A percentile compares a stretch with the other conserved stretches of the same genome.
phyloP scores from a whole-genome alignment of 2,797 vertebrate genomes.

The Eurystomus glaucurus region DNA sequence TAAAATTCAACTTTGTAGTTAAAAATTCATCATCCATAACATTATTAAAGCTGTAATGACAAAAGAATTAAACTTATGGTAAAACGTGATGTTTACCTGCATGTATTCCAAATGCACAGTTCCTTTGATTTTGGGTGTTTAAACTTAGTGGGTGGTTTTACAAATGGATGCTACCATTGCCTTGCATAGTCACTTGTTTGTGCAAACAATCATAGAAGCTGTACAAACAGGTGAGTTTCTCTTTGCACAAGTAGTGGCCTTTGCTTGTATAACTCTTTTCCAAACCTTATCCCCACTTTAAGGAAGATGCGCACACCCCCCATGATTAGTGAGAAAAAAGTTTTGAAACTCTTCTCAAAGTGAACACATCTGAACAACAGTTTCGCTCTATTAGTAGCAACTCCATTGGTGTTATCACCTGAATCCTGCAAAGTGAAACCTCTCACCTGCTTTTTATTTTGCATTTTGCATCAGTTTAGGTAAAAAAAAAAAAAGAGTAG shows the following conservation, averaged over 20 bases:
- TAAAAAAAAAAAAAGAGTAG: neutral
- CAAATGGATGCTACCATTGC: neutral
- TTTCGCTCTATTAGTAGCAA: fast-evolving
- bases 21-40: neutral
- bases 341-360: neutral
- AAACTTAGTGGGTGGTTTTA: neutral
- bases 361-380: neutral
- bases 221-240: neutral
- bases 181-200: neutral
- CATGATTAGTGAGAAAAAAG: neutral
- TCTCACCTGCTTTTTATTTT: neutral
- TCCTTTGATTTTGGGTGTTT: neutral
- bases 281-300: neutral
- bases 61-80: neutral
- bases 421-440: neutral
- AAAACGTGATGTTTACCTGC: neutral
- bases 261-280: neutral
- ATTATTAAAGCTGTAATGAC: neutral
- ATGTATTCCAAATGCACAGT: neutral
- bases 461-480: neutral
- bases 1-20: neutral
- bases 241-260: neutral
- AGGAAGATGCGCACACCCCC: neutral
- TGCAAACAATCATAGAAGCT: neutral
- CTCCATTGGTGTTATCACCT: neutral